phyloP scores from a whole-genome alignment of 2,797 vertebrate species.

The Crenuchus spilurus region DNA sequence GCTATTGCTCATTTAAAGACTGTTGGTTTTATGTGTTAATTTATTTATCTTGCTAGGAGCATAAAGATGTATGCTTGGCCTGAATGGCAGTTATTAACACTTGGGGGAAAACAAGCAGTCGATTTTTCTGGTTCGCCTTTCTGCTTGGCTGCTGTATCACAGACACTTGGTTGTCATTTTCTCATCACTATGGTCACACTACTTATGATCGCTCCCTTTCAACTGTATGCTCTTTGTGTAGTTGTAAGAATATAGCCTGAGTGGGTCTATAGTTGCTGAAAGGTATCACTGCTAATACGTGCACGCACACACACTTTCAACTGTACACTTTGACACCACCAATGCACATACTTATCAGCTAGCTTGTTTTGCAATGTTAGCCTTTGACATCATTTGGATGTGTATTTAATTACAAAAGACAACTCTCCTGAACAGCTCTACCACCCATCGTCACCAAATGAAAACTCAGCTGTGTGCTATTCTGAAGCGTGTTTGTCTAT shows the following conservation, averaged over 20 bases:
- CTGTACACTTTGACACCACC: slow-evolving; percentile 64
- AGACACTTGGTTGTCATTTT: slow-evolving; percentile 54
- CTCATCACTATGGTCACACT: slow-evolving; percentile 50
- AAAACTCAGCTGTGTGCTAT: slow-evolving; percentile 86
- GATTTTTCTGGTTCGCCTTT: slow-evolving; percentile 77
- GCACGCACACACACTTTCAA: slow-evolving; percentile 32
- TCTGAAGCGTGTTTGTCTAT: slow-evolving; percentile 86
- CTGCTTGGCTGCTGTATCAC: slow-evolving; percentile 62
- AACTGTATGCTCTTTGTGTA: slow-evolving; percentile 59
- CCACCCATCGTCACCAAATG: slow-evolving; percentile 80
- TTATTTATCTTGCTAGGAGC: slow-evolving; percentile 77
- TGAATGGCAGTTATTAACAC: slow-evolving; percentile 70
- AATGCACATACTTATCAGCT: slow-evolving; percentile 66
- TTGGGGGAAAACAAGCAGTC: slow-evolving; percentile 63
- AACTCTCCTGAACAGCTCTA: slow-evolving; percentile 69
- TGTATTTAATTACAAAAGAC: slow-evolving; percentile 68
- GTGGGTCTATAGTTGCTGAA: slow-evolving; percentile 66
- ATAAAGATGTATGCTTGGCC: slow-evolving; percentile 72
- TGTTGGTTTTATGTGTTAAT: slow-evolving; percentile 74
- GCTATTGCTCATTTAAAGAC: slow-evolving; percentile 73
- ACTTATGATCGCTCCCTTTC: slow-evolving; percentile 48
- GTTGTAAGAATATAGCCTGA: slow-evolving; percentile 49
- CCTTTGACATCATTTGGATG: slow-evolving; percentile 66
- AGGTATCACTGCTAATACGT: slow-evolving; percentile 50
- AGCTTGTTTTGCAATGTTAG: slow-evolving; percentile 70